Evolutionary conservation across 2,797 vertebrate species (phyloP), one percentile per base, ranked within the genome.

Genomic region (Hapalemur alaotrensis): DNA sequence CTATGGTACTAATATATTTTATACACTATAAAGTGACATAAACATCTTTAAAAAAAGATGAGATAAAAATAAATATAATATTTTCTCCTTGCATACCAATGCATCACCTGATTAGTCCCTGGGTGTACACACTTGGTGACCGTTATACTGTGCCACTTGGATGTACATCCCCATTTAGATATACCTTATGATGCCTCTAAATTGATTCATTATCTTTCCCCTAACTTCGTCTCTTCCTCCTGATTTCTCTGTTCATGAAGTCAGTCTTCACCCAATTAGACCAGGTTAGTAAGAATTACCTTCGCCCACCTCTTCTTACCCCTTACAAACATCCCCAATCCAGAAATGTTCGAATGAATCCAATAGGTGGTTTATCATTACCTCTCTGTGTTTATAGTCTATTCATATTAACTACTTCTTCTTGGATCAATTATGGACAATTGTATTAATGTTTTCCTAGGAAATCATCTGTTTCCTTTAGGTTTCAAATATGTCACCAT

Each of bases 381-480:
- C 12, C 8, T 93, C 12, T 87, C 18, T 76, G 50, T 88, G 17
- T 41, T 70, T 32, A 50, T 35, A 25, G 32, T 61, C 61, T 85
- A 12, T 46, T 67, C 22, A 84, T 20, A 48, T 32, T 86, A 20
- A 35, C n/a, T 52, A 73, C 54, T 61, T 50, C 65, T 59, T 50
- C 52, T 83, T 81, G 61, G 28, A 30, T 83, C 38, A 80, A 72
- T 30, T 61, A 35, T 73, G 50, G 95, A 95, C 73, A 90, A n/a
- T 25, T 28, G 4, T 83, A 17, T 28, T 59, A 59, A 59, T 28
- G 25, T 91, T 89, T 69, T 63, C 43, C 54, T n/a, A 54, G 46
- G 59, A 92, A 73, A 48, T 78, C 38, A 70, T 61, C 6, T 38
- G 20, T 94, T 91, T 91, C 61, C 65, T 96, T 87, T 89, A 80